Evolutionary conservation across 2,797 vertebrate genomes (phyloP).

Genomic region (Poeciliopsis presidionis): DNA sequence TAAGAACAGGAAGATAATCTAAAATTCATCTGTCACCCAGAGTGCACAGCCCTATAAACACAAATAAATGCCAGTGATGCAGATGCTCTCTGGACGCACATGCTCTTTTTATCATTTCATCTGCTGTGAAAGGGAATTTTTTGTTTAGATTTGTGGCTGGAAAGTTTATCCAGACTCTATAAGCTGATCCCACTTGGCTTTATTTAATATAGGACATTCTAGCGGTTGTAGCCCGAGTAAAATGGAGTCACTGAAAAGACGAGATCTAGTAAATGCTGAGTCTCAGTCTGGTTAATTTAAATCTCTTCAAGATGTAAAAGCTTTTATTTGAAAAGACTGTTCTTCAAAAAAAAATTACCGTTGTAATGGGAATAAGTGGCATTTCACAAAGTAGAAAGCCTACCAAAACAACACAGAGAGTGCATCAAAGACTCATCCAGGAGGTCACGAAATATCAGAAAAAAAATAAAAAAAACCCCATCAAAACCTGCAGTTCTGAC

Average conservation of each 20-base stretch:
- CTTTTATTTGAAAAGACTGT: background rate
- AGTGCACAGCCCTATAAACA: constrained; percentile 33
- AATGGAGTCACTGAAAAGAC: background rate
- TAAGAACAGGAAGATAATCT: constrained; percentile 57
- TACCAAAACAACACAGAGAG: background rate
- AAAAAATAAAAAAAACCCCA: background rate
- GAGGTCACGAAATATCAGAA: background rate
- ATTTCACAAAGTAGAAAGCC: background rate
- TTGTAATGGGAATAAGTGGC: background rate
- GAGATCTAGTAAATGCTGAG: background rate
- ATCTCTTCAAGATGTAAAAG: constrained; percentile 22
- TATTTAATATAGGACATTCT: background rate
- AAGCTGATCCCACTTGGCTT: constrained; percentile 59
- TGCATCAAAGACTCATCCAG: background rate
- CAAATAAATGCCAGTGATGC: constrained; percentile 63
- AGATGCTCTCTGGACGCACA: constrained; percentile 51
- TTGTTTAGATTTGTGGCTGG: constrained; percentile 66
- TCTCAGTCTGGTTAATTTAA: background rate
- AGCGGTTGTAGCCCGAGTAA: background rate
- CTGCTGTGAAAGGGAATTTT: constrained; percentile 75
- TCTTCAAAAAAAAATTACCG: background rate
- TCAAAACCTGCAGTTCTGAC: background rate
- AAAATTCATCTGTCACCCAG: constrained; percentile 67
- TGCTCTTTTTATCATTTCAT: constrained; percentile 72
- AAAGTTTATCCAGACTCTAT: constrained; percentile 72